Evolutionary conservation across 2,888 invertebrate genomes (phyloP).

Genomic region (Ophion ventricosus): DNA sequence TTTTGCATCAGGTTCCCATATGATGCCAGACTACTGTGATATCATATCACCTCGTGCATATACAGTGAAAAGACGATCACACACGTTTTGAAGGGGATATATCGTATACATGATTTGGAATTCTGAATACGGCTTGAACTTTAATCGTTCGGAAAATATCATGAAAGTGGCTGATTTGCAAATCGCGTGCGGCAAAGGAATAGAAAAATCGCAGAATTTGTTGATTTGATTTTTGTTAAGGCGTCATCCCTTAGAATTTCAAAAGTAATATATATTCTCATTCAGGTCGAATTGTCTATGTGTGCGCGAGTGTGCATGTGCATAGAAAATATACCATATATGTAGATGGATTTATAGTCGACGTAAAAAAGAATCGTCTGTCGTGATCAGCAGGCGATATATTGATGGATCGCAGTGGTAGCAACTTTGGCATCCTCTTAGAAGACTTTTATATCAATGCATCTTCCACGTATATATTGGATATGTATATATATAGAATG

Average conservation of each 20-base stretch:
- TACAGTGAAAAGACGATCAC: not conserved
- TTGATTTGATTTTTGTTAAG: no score
- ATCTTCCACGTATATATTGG: constrained; percentile 10
- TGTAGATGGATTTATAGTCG: constrained; percentile 16
- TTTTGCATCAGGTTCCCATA: constrained; percentile 25
- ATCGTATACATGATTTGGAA: no score
- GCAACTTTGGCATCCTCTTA: constrained; percentile 40
- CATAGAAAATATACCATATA: not conserved
- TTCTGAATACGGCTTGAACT: no score
- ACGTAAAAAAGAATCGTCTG: constrained; percentile 17
- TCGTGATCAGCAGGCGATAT: constrained; percentile 37
- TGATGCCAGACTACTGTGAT: constrained; percentile 5
- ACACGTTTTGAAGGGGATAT: not conserved
- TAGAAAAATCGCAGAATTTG: no score
- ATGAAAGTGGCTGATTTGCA: no score
- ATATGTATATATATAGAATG: not conserved
- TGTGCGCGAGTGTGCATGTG: not conserved
- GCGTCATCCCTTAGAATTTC: no score
- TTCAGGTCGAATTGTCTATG: no score
- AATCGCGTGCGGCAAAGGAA: no score
- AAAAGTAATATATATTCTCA: no score
- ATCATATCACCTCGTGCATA: not conserved
- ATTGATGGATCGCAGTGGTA: constrained; percentile 36
- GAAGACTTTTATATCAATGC: constrained; percentile 39
- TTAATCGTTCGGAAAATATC: no score